Conservation (phyloP, 1,140 invertebrate species). For the Drosophila dunni region DNA sequence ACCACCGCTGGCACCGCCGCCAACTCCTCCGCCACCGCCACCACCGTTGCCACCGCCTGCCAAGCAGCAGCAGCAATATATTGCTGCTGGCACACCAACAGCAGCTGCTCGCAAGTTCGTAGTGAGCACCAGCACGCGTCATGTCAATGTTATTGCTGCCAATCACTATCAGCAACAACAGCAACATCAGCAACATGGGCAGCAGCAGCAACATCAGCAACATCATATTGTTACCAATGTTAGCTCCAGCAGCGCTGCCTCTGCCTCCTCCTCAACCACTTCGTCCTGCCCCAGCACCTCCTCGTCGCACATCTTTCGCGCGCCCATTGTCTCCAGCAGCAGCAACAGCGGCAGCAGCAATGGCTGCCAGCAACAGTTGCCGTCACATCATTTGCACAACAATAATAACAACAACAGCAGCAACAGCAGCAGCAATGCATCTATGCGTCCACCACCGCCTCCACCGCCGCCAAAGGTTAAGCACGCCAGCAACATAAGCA, state of each 20-base stretch:
- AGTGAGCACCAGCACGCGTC: constrained; percentile 73
- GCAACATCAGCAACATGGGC: constrained; percentile 45
- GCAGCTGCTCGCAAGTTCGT: constrained; percentile 77
- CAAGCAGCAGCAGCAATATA: constrained; percentile 45
- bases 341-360: constrained; percentile 51
- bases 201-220: constrained; percentile 51
- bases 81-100: constrained; percentile 43
- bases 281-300: constrained; percentile 32
- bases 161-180: constrained; percentile 72
- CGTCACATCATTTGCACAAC: constrained; percentile 33
- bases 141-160: constrained; percentile 72
- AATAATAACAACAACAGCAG: constrained; percentile 49
- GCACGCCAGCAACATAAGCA: constrained; percentile 54
- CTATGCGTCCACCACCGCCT: constrained; percentile 87
- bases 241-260: constrained; percentile 54
- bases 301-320: constrained; percentile 74
- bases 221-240: constrained; percentile 56
- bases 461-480: constrained; percentile 86
- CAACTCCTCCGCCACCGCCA: constrained; percentile 42
- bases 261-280: constrained; percentile 24
- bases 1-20: constrained; percentile 53
- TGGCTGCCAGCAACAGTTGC: constrained; percentile 39
- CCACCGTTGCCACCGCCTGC: constrained; percentile 46
- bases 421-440: constrained; percentile 54
- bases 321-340: constrained; percentile 81